These are phyloP conservation scores for Lota lota DNA, from an alignment of 2,113 vertebrate genomes.

Conservation along the genomic window DNA sequence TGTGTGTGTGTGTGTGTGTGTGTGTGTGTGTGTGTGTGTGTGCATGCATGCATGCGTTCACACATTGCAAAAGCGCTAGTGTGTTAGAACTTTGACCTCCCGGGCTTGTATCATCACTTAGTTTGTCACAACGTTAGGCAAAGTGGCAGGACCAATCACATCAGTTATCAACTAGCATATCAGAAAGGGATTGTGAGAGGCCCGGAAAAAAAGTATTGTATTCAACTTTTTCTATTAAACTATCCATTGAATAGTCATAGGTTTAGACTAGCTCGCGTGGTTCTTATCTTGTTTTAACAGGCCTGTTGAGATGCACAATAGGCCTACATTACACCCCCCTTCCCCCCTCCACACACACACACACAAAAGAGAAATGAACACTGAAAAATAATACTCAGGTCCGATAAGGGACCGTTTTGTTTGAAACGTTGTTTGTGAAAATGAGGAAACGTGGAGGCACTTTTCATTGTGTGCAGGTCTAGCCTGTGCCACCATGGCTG, in stretches of 20 bases:
- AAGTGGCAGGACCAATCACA: background rate
- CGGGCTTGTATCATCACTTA: constrained; percentile 7
- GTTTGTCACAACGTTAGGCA: background rate
- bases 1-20: constrained; percentile 8
- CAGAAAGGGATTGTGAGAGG: constrained; percentile 8
- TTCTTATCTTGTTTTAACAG: constrained; percentile 82
- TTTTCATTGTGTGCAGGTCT: constrained; percentile 72
- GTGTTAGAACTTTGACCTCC: constrained; percentile 24
- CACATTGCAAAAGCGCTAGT: background rate
- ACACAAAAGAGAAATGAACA: constrained; percentile 61
- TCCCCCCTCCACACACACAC: constrained; percentile 14
- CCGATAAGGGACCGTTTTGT: constrained; percentile 76
- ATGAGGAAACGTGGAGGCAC: constrained; percentile 70
- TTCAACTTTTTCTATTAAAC: constrained; percentile 55
- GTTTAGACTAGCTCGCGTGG: constrained; percentile 43
- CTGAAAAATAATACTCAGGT: constrained; percentile 74
- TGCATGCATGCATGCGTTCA: background rate
- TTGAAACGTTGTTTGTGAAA: constrained; percentile 64
- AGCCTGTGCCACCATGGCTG: constrained; percentile 49
- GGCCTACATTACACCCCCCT: constrained; percentile 64
- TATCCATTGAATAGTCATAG: constrained; percentile 53
- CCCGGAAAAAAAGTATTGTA: constrained; percentile 3
- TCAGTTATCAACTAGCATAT: constrained; percentile 13
- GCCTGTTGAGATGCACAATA: constrained; percentile 62
- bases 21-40: constrained; percentile 9